These are phyloP conservation scores for Cyphomyrmex costatus DNA, from an alignment of 1,140 invertebrate species.

Conservation along the genomic window DNA sequence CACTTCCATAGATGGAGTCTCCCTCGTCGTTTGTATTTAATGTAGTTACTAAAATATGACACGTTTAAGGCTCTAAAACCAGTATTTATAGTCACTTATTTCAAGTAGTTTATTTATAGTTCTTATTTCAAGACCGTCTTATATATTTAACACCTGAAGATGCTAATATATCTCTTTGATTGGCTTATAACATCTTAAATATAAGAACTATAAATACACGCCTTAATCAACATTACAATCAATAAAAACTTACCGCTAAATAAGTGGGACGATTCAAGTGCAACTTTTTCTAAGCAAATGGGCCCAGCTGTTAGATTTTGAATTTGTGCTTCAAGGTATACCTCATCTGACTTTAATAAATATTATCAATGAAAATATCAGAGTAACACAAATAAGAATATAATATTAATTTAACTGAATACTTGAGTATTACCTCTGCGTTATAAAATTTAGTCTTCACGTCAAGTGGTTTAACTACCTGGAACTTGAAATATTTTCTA, in stretches of 20 bases:
- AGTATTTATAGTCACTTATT: too few species aligned
- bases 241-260: slow-evolving; percentile 89
- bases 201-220: too few species aligned
- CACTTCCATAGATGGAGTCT: slow-evolving; percentile 93
- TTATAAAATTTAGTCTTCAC: slow-evolving; percentile 99
- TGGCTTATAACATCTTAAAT: too few species aligned
- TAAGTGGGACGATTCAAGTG: slow-evolving; percentile 95
- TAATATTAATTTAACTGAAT: slow-evolving; percentile 13
- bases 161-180: too few species aligned
- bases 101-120: too few species aligned
- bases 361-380: not conserved
- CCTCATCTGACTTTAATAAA: slow-evolving; percentile 93
- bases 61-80: not conserved
- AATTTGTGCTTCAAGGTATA: slow-evolving; percentile 98
- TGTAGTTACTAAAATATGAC: slow-evolving; percentile 87
- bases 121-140: too few species aligned
- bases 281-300: slow-evolving; percentile 97
- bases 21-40: slow-evolving; percentile 89
- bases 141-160: too few species aligned
- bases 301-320: slow-evolving; percentile 96
- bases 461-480: slow-evolving; percentile 98
- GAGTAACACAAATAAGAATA: not conserved
- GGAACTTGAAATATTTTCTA: slow-evolving; percentile 99
- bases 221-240: not conserved
- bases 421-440: slow-evolving; percentile 90